Base-by-base conservation (phyloP, 2,888 invertebrate species). In the Lycia hirtaria region DNA sequence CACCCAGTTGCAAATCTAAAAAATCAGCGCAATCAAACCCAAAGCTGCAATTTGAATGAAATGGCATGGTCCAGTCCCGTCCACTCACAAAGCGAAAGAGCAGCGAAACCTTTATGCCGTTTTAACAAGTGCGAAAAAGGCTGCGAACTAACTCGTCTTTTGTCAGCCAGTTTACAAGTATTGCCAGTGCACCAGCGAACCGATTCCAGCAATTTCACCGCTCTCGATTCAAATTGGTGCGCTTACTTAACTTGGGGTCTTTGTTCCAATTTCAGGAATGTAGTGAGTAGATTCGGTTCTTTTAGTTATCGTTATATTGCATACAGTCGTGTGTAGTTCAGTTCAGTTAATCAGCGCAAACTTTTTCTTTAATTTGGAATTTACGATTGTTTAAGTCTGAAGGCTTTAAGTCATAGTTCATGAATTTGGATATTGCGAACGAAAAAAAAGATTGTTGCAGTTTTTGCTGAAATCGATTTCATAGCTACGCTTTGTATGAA, bases 61-160 rank as follows among this genome's bases (percentile, higher is more conserved):
- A 26, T 15, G 9, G 19, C 17, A 30, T 30, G 19, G 20, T 38
- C 12, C 2, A 22, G 5, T 12, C 22, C n/a, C 12, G 38, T 22
- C 9, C 22, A n/a, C 10, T 10, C 4, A 35, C 17, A 12, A 22
- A 10, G 5, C 12, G 6, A 38, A 19, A 32, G 9, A 28, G 20
- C 28, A 33, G 32, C 45, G 3, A 12, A n/a, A 32, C 35, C 32
- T 53, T 45, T 48, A 12, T 41, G 14, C 28, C 41, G 41, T 37
- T 49, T 30, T 15, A 49, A 33, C 41, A 22, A 35, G 30, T 17
- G 4, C 35, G 43, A 35, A 28, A 50, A 56, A 50, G 17, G 30
- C 41, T 43, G 57, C 26, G 52, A 57, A 37, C 44, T 57, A 60
- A 57, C 60, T 64, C 43, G 30, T 41, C 56, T 58, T 65, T 66